Evolutionary conservation across 2,888 invertebrate species (phyloP), one percentile per base, ranked within the genome.

Genomic region (Automeris io): DNA sequence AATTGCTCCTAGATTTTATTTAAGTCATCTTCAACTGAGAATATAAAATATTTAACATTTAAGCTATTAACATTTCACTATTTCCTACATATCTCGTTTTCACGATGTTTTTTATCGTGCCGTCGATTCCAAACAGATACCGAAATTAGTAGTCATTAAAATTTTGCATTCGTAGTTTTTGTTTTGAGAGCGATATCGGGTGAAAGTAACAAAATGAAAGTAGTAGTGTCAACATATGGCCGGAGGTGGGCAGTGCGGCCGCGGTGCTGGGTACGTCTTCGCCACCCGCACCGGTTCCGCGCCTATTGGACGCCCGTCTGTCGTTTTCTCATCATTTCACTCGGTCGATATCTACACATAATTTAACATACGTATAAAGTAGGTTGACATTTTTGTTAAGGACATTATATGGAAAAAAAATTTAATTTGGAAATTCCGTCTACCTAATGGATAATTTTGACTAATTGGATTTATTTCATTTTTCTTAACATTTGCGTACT

Each of bases 151-250:
- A 42, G 44, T 41, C 58, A 53, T 62, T 68, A 66, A 71, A 67
- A 75, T 78, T 76, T 77, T 54, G 73, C 70, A 69, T 71, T 69
- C 67, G 72, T 73, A 71, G 66, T 71, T 75, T 72, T 68, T 73
- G 70, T 76, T n/a, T 76, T 72, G 74, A 72, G 75, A 74, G 67
- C 68, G 64, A 61, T 66, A 66, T 68, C 67, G 55, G 72, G 85
- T 75, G 85, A 86, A 86, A 85, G 85, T 78, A 66, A 71, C 69
- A 70, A 83, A 85, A 86, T 74, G 85, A 85, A 86, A 86, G 85
- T 85, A 78, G 85, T 78, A 73, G 68, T 77, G 76, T 74, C 68
- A 69, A 75, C 72, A 70, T 74, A 70, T 77, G 72, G 66, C 59
- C 46, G 44, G 52, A 48, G 49, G 47, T 47, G 47, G 43, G 44